Conservation (phyloP, 2,113 vertebrate genomes). For the Phalacrocorax pelagicus region DNA sequence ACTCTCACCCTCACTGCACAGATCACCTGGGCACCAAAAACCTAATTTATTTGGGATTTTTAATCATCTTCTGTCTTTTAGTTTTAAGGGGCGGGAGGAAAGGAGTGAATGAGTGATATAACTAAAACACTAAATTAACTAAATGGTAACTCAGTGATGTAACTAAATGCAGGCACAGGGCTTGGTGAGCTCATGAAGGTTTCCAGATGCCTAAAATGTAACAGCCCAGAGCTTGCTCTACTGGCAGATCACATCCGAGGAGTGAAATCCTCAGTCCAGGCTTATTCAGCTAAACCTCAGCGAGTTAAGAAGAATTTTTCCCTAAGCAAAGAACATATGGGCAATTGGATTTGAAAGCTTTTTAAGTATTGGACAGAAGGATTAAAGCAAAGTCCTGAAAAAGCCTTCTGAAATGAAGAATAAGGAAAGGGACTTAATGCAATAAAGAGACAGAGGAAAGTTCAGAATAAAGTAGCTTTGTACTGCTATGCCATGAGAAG, state of each 20-base stretch:
- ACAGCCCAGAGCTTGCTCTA: neutral
- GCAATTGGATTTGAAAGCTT: neutral
- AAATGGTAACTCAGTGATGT: neutral
- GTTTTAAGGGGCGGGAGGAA: neutral
- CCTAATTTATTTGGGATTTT: neutral
- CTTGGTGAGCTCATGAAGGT: neutral
- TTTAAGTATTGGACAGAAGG: neutral
- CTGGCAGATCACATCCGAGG: neutral
- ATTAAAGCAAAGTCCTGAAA: constrained; percentile 1
- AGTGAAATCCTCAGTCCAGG: neutral
- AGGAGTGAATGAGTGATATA: neutral
- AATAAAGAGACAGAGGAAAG: neutral
- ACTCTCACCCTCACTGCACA: neutral
- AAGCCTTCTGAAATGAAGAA: constrained; percentile 27
- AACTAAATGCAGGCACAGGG: neutral
- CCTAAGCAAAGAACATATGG: neutral
- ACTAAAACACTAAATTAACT: neutral
- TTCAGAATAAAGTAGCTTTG: constrained; percentile 18
- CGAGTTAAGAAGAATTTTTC: neutral
- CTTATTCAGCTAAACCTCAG: neutral
- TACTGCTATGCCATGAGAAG: neutral
- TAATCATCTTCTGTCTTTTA: neutral
- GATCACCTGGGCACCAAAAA: neutral
- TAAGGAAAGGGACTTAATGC: neutral
- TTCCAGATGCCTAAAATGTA: neutral